Conservation (phyloP, 1,140 invertebrate species). For the Sipha flava region DNA sequence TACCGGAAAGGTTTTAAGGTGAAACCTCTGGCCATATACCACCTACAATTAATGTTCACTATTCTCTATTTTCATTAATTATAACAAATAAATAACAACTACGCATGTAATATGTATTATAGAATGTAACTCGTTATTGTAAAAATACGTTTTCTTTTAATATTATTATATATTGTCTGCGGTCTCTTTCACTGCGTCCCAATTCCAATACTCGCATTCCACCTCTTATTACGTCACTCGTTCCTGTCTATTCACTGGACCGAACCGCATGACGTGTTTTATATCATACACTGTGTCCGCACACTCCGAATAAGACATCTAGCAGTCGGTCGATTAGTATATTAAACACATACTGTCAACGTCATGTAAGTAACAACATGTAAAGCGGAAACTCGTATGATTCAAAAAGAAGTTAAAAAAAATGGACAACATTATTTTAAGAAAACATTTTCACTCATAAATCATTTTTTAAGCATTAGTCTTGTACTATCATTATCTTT, state of each 20-base stretch:
- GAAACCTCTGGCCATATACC: no score
- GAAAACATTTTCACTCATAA: no score
- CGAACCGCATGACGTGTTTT: background rate
- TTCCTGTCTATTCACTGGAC: conserved; percentile 2
- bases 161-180: conserved; percentile 18
- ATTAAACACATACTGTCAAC: background rate
- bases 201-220: conserved; percentile 25
- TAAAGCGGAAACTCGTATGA: no score
- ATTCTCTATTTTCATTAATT: background rate
- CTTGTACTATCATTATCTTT: no score
- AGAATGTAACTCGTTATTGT: background rate
- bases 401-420: no score
- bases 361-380: no score
- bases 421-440: no score
- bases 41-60: no score
- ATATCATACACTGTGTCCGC: background rate
- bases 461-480: no score
- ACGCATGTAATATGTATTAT: background rate
- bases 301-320: background rate
- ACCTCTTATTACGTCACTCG: background rate
- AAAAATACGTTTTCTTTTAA: conserved; percentile 11
- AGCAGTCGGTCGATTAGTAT: background rate
- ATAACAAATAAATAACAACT: background rate
- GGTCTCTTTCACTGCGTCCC: conserved; percentile 31
- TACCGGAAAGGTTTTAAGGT: no score